phyloP scores from a whole-genome alignment of 2,797 vertebrate species.

The Gymnothorax reevesii region DNA sequence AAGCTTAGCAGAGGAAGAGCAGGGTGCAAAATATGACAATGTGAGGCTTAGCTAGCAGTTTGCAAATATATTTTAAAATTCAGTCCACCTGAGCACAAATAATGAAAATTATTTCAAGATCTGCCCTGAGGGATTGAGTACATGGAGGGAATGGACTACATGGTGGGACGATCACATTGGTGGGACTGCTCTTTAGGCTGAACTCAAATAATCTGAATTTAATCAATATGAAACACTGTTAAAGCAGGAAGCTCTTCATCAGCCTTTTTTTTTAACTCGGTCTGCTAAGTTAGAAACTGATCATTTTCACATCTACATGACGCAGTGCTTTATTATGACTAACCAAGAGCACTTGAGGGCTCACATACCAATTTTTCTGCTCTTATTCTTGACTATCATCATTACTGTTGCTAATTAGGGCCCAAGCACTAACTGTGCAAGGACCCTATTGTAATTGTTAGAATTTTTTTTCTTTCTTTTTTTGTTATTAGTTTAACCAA shows the following conservation, averaged over 20 bases:
- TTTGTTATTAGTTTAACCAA: too few relatives aligned
- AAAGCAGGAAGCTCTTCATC: background rate
- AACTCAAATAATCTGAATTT: background rate
- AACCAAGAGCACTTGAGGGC: background rate
- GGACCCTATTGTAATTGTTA: too few relatives aligned
- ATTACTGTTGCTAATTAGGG: too few relatives aligned
- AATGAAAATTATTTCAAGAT: slow-evolving; percentile 3
- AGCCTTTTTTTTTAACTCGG: too few relatives aligned
- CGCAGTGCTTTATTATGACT: background rate
- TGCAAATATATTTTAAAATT: background rate
- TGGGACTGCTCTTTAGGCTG: too few relatives aligned
- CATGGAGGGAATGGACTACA: background rate
- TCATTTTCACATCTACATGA: background rate
- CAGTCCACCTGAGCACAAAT: background rate
- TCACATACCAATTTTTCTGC: background rate
- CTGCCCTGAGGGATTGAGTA: background rate
- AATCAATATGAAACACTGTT: background rate
- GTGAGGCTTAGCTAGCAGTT: background rate
- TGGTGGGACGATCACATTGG: background rate
- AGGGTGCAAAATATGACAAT: background rate
- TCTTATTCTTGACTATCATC: background rate
- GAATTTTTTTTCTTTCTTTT: too few relatives aligned
- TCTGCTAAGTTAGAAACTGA: background rate
- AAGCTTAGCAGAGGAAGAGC: background rate
- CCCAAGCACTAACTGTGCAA: too few relatives aligned